Evolutionary conservation across 2,888 invertebrate genomes (phyloP), one percentile per base, ranked within the genome.

Genomic region (Cryptocephalus moraei): DNA sequence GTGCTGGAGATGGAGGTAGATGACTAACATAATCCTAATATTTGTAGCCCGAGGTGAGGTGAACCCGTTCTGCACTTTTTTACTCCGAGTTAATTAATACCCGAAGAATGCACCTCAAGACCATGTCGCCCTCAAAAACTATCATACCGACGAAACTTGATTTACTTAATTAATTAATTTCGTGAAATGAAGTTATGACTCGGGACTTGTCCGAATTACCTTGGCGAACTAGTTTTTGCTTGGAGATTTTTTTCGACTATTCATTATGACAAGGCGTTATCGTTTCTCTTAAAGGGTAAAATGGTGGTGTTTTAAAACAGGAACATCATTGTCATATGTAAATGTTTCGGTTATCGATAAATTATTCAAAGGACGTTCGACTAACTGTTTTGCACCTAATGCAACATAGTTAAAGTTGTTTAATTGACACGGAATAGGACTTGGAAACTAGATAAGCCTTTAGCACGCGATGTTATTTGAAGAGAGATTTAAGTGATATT

Each of bases 101-200:
- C 41, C 31, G 41, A 45, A 49, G 55, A 55, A 53, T 51, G 54
- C 54, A 50, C 46, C 47, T 44, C 47, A 41, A 45, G 41, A 48
- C 39, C 48, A 45, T 39, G 42, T 43, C 42, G 40, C 43, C 34
- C 39, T 46, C 13, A 49, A 43, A 49, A 47, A 47, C 32, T 36
- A 36, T 42, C 44, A 41, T 42, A 39, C 48, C 44, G 14, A 49
- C 44, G 45, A 46, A 49, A 50, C 52, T 42, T 44, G 47, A 50
- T 52, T 51, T 51, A 47, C 41, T 54, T 53, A 53, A 55, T 56
- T 52, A 53, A 56, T 56, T 52, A 48, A 48, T 49, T 48, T 46
- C 44, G 47, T 50, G 48, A 54, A 52, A 48, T 48, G 41, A 49
- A 52, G 48, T 48, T 54, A 55, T 55, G 46, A 51, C 50, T 51